Base-by-base conservation (phyloP, 2,113 vertebrate species). In the Periophthalmodon schlosseri region DNA sequence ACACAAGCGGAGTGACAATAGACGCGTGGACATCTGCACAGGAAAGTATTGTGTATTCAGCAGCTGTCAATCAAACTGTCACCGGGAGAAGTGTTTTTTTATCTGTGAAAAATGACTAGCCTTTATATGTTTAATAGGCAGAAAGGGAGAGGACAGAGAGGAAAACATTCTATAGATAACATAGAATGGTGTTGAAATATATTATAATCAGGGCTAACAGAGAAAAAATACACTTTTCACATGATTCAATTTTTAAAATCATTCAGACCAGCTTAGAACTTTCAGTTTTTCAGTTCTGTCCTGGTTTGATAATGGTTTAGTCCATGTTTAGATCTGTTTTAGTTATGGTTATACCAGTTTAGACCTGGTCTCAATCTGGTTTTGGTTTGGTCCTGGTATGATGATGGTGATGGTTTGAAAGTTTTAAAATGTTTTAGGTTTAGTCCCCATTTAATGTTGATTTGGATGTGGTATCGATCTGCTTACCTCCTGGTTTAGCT, bases 11-110 rank as follows among this genome's bases (percentile, higher is more conserved):
- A 18, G 61, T 34, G 49, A 81, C 68, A 80, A 81, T 70, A 69
- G 67, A 76, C 46, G 47, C 5, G 2, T 24, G 24, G 71, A 76
- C 21, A 28, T 14, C 72, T n/a, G 65, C 0, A 13, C 36, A 60
- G 63, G 68, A 70, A 78, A 80, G 69, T 69, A 73, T 33, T 64
- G 73, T 54, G 24, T 34, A 21, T 1, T 12, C 70, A 13, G 84
- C 75, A 74, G 46, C 81, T 82, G 82, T 72, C 83, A 79, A 71
- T 83, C 78, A 80, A 84, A 64, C 79, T 83, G 81, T 75, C 65
- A 49, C 69, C 67, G 54, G 68, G 65, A 64, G 52, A 52, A 49
- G 73, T 68, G 34, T 68, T 64, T 60, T 28, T 44, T 23, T 28
- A 71, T 77, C 75, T 70, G 73, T 56, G 15, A 78, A 76, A 85